These are phyloP conservation scores for Lophius americanus DNA, from an alignment of 2,797 vertebrate species.

Conservation along the genomic window DNA sequence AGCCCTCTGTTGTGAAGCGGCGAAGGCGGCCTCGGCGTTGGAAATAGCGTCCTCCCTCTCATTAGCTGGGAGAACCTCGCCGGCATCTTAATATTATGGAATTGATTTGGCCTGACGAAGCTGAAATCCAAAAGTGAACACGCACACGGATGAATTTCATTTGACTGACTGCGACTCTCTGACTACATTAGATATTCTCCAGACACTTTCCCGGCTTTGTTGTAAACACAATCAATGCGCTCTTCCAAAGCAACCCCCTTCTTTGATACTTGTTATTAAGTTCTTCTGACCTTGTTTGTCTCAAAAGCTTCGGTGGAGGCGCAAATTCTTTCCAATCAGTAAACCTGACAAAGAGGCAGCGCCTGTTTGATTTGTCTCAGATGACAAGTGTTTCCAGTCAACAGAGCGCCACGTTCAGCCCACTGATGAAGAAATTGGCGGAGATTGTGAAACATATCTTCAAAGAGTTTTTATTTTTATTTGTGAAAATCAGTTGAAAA, in stretches of 20 bases:
- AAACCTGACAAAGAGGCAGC: slow-evolving; percentile 13
- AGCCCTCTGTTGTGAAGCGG: slow-evolving; percentile 5
- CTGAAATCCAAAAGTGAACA: slow-evolving; percentile 28
- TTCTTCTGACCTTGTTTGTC: slow-evolving; percentile 27
- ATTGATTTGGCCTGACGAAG: slow-evolving; percentile 37
- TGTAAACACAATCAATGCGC: slow-evolving; percentile 21
- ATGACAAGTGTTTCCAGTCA: slow-evolving; percentile 20
- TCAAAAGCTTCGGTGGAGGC: slow-evolving; percentile 25
- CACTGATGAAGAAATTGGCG: slow-evolving; percentile 4
- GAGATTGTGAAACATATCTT: neutral
- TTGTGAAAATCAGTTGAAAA: too few relatives aligned
- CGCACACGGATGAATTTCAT: slow-evolving; percentile 20
- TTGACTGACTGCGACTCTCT: slow-evolving; percentile 5
- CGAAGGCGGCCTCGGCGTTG: neutral
- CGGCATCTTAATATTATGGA: slow-evolving; percentile 8
- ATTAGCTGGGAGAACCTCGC: slow-evolving; percentile 13
- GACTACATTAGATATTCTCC: slow-evolving; percentile 26
- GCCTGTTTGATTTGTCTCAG: slow-evolving; percentile 12
- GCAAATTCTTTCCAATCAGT: slow-evolving; percentile 21
- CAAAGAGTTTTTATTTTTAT: neutral
- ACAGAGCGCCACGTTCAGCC: slow-evolving; percentile 6
- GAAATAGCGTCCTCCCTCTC: slow-evolving; percentile 7
- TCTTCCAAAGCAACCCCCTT: slow-evolving; percentile 17
- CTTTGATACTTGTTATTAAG: slow-evolving; percentile 19
- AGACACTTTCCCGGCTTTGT: slow-evolving; percentile 7